phyloP scores from a whole-genome alignment of 2,888 invertebrate species.

The Leucania comma region DNA sequence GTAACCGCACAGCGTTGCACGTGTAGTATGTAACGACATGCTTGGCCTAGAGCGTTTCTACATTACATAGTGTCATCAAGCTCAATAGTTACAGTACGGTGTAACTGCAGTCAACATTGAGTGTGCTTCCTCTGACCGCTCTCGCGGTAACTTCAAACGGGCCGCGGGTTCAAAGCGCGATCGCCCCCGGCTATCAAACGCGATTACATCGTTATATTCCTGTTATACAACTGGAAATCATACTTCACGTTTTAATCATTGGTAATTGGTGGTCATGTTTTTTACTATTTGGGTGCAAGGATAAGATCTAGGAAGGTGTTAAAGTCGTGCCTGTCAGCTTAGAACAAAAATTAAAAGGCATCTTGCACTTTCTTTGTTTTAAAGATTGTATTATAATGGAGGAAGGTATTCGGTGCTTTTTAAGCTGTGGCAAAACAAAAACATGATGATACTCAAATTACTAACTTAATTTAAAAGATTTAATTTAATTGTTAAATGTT shows the following conservation, averaged over 20 bases:
- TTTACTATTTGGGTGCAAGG: constrained; percentile 41
- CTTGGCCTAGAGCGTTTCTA: too few relatives aligned
- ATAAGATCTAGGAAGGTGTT: constrained; percentile 50
- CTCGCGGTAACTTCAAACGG: constrained; percentile 79
- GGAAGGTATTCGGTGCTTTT: background rate
- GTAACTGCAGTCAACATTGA: constrained; percentile 66
- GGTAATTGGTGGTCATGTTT: constrained; percentile 53
- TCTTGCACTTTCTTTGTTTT: background rate
- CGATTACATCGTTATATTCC: constrained; percentile 65
- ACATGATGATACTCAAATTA: too few relatives aligned
- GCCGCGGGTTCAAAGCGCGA: constrained; percentile 79
- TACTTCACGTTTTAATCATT: constrained; percentile 58
- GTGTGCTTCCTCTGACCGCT: constrained; percentile 75
- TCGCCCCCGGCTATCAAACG: constrained; percentile 68
- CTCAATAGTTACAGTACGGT: constrained; percentile 63
- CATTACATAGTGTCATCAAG: background rate
- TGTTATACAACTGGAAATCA: constrained; percentile 55
- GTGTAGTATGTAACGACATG: too few relatives aligned
- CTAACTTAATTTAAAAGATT: too few relatives aligned
- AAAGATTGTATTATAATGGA: background rate
- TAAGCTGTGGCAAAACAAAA: too few relatives aligned
- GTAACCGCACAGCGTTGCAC: too few relatives aligned
- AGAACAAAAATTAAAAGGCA: constrained; percentile 11
- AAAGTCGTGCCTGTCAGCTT: constrained; percentile 27
- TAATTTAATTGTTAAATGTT: too few relatives aligned